Evolutionary conservation across 1,140 invertebrate species (phyloP).

Genomic region (Mylabris phalerata): DNA sequence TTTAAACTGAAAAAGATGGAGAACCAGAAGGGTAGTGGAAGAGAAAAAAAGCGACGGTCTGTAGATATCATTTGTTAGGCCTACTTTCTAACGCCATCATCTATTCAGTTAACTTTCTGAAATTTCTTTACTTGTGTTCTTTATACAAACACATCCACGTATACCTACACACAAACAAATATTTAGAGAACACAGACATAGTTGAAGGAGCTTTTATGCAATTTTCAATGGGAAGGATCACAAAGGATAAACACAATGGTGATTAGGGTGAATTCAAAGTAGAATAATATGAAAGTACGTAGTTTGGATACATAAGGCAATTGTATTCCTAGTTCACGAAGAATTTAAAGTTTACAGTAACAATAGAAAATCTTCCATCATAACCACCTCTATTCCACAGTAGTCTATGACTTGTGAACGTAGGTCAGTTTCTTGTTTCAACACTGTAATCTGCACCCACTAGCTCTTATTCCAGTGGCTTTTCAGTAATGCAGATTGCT

Average conservation of each 20-base stretch:
- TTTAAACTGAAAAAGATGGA: neutral
- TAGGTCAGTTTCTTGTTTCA: too few species aligned
- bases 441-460: too few species aligned
- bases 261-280: conserved; percentile 23
- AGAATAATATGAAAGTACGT: conserved; percentile 4
- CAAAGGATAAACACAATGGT: conserved; percentile 18
- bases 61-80: conserved; percentile 22
- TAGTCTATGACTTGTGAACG: too few species aligned
- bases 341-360: neutral
- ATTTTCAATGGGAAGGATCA: conserved; percentile 19
- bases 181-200: neutral
- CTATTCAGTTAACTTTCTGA: conserved; percentile 14
- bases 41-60: conserved; percentile 17
- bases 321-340: conserved; percentile 4
- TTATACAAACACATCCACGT: neutral
- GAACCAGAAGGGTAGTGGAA: too few species aligned
- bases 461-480: too few species aligned
- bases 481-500: too few species aligned
- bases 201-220: conserved; percentile 15
- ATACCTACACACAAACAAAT: neutral
- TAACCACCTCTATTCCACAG: too few species aligned
- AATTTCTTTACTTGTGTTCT: conserved; percentile 16
- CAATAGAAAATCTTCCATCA: too few species aligned
- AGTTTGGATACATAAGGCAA: conserved; percentile 7
- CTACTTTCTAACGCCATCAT: conserved; percentile 18